These are phyloP conservation scores for Myocastor coypus DNA, from an alignment of 2,113 vertebrate genomes.

Conservation along the genomic window DNA sequence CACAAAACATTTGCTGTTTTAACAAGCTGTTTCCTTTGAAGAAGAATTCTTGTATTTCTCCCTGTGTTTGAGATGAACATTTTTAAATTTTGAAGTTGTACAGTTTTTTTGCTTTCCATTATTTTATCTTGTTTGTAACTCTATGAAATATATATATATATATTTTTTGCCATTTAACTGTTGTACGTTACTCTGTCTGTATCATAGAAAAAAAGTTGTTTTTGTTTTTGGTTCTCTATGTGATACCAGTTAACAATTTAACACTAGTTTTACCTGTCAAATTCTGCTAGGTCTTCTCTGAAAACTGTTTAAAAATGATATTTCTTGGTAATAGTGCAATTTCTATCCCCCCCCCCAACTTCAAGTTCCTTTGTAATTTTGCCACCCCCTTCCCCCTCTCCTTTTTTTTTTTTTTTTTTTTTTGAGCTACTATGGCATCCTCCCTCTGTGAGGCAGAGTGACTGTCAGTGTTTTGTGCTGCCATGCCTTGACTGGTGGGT, in stretches of 20 bases:
- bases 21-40: conserved; percentile 87
- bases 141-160: conserved; percentile 94
- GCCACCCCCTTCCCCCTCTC: background rate
- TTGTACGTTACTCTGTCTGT: conserved; percentile 95
- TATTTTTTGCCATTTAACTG: conserved; percentile 94
- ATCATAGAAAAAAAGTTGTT: conserved; percentile 84
- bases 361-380: conserved; percentile 82
- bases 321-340: conserved; percentile 89
- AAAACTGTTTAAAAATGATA: conserved; percentile 83
- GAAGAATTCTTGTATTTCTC: conserved; percentile 88
- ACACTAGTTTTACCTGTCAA: conserved; percentile 95
- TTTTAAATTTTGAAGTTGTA: conserved; percentile 94
- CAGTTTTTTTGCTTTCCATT: conserved; percentile 91
- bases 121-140: conserved; percentile 94
- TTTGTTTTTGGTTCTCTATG: conserved; percentile 86
- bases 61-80: conserved; percentile 91
- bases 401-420: background rate
- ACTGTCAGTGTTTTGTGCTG: conserved; percentile 64
- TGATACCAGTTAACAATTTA: conserved; percentile 92
- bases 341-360: conserved; percentile 81
- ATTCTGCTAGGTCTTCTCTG: conserved; percentile 86
- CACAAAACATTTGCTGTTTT: conserved; percentile 85
- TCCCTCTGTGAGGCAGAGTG: conserved; percentile 73
- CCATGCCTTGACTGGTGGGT: conserved; percentile 72
- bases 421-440: conserved; percentile 77